Percentiles rank a stretch among this genome's conserved stretches.
phyloP scores from a whole-genome alignment of 2,113 vertebrate species.

The Bos javanicus region DNA sequence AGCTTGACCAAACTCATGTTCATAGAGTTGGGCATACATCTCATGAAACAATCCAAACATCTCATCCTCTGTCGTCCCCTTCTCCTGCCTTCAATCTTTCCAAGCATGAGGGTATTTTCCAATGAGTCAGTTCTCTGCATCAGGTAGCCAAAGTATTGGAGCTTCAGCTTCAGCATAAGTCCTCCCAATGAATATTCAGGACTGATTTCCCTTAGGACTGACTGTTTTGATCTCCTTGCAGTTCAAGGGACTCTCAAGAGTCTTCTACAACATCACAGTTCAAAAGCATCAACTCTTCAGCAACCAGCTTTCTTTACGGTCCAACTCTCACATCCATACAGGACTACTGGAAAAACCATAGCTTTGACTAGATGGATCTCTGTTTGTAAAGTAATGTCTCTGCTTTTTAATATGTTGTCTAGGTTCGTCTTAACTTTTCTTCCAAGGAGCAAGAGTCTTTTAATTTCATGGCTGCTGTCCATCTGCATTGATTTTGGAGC shows the following conservation, averaged over 20 bases:
- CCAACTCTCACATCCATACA: background rate
- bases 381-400: background rate
- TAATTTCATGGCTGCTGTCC: background rate
- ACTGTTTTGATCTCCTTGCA: background rate
- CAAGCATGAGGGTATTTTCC: background rate
- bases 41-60: background rate
- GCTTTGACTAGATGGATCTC: background rate
- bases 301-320: background rate
- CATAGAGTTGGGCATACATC: background rate
- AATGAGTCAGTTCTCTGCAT: background rate
- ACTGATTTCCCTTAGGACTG: background rate
- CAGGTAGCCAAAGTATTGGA: background rate
- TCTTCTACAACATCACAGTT: background rate
- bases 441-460: background rate
- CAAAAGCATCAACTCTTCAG: background rate
- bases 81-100: background rate
- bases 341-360: background rate
- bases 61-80: background rate
- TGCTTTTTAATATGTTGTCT: background rate
- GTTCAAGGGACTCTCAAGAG: background rate
- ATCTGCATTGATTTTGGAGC: background rate
- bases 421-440: background rate
- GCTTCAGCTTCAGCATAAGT: background rate
- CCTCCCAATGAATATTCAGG: background rate
- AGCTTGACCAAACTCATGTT: background rate